Conservation (phyloP, 1,140 invertebrate genomes). For the Lineus longissimus region DNA sequence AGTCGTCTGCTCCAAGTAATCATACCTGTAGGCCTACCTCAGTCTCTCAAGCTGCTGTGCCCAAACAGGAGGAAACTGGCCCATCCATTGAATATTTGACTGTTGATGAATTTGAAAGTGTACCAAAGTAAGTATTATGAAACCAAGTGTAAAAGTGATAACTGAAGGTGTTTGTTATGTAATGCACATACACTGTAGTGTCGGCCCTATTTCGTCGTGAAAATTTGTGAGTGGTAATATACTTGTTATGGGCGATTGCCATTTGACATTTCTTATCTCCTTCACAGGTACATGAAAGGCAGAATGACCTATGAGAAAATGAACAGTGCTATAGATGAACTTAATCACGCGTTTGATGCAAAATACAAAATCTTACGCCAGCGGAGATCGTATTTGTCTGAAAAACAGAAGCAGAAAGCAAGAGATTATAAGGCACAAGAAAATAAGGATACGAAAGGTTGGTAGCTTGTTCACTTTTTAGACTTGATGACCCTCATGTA, state of each 20-base stretch:
- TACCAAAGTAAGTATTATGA: conserved; percentile 34
- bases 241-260: no score
- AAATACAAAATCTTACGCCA: conserved; percentile 45
- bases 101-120: conserved; percentile 34
- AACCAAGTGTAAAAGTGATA: not conserved
- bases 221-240: no score
- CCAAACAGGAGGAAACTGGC: not conserved
- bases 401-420: conserved; percentile 33
- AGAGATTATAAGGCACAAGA: conserved; percentile 39
- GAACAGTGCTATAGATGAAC: conserved; percentile 38
- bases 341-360: conserved; percentile 35
- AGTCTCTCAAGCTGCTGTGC: no score
- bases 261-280: no score
- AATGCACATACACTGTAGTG: no score
- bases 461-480: not conserved
- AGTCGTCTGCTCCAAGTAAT: no score
- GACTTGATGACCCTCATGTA: not conserved
- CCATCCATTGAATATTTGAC: conserved; percentile 35
- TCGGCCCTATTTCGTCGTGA: no score
- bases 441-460: conserved; percentile 43
- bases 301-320: conserved; percentile 38
- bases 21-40: no score
- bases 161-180: not conserved
- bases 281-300: conserved; percentile 46
- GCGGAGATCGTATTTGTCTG: conserved; percentile 32